Percentiles rank a stretch among this genome's conserved stretches.
Evolutionary conservation across 2,113 vertebrate species (phyloP).

Genomic region (Ailuropoda melanoleuca): DNA sequence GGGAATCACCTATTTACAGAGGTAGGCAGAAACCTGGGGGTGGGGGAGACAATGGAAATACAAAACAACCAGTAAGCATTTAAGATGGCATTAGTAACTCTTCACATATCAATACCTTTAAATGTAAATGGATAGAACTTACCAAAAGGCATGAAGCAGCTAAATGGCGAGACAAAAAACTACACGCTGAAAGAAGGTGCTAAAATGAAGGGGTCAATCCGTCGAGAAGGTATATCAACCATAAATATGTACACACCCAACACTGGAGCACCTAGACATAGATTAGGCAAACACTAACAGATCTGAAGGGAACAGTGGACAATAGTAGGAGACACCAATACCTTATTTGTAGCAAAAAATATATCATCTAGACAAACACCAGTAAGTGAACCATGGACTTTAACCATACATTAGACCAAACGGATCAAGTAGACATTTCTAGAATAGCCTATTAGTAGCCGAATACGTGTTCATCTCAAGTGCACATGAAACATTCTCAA

Average conservation of each 20-base stretch:
- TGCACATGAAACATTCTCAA: neutral
- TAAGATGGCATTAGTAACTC: neutral
- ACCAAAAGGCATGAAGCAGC: neutral
- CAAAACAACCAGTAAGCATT: neutral
- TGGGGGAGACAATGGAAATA: neutral
- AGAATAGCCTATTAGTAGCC: neutral
- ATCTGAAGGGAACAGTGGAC: neutral
- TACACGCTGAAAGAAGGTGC: neutral
- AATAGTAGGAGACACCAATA: neutral
- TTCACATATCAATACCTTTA: neutral
- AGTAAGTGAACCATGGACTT: neutral
- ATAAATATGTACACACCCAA: neutral
- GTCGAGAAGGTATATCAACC: neutral
- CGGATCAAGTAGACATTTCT: neutral
- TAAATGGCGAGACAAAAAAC: neutral
- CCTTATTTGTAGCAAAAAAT: neutral
- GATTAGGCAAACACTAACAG: neutral
- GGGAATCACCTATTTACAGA: neutral
- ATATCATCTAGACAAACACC: neutral
- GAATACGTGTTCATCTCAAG: neutral
- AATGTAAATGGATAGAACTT: neutral
- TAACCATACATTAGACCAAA: neutral
- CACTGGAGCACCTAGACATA: neutral
- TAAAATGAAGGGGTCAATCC: neutral
- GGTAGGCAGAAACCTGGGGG: neutral